phyloP scores from a whole-genome alignment of 2,797 vertebrate genomes.

The Heterohyrax brucei region DNA sequence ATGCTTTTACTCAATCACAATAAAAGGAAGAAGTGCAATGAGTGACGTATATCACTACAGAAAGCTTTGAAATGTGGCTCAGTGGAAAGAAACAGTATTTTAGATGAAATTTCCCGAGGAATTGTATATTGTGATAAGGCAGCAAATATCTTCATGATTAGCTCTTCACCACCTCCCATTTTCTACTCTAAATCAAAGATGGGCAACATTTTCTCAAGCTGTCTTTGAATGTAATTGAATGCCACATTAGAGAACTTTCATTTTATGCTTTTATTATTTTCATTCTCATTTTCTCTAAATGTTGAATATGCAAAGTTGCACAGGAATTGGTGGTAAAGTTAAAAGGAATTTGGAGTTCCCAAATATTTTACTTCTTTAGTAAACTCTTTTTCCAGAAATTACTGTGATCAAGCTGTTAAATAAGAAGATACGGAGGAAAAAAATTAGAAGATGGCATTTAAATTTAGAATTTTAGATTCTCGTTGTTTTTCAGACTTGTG shows the following conservation, averaged over 20 bases:
- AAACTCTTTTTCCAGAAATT: constrained; percentile 17
- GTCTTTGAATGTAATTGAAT: not conserved
- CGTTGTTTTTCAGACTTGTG: not conserved
- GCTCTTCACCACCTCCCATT: not conserved
- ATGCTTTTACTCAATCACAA: too few relatives aligned
- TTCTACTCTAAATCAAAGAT: constrained; percentile 1
- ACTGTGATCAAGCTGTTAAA: not conserved
- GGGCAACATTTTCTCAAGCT: not conserved
- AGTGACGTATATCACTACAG: not conserved
- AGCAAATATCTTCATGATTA: not conserved
- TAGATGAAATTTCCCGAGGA: not conserved
- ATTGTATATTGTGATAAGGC: not conserved
- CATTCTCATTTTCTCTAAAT: constrained; percentile 24
- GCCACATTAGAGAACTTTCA: not conserved
- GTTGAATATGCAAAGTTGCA: not conserved
- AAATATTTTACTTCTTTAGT: constrained; percentile 48
- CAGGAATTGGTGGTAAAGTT: not conserved
- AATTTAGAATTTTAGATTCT: not conserved
- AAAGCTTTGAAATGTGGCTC: constrained; percentile 3
- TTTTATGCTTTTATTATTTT: constrained; percentile 50
- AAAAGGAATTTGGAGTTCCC: constrained; percentile 40
- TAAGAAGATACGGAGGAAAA: not conserved
- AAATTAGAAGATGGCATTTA: not conserved
- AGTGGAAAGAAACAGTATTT: not conserved
- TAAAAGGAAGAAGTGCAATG: not conserved